Percentiles rank a stretch among this genome's conserved stretches.
Conservation (phyloP, 1,140 invertebrate species). For the Acromyrmex charruanus region DNA sequence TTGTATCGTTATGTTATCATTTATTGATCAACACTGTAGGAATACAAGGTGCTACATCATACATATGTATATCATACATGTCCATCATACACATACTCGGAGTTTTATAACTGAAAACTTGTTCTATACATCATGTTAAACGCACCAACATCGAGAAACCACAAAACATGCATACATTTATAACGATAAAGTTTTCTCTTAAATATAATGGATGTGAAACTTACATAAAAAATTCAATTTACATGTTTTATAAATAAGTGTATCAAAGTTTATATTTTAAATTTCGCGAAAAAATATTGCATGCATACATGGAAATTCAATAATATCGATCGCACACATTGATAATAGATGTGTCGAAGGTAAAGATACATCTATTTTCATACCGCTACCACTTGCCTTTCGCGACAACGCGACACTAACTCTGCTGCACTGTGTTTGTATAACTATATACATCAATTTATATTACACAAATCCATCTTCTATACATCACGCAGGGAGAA, state of each 20-base stretch:
- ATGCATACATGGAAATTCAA: slow-evolving; percentile 39
- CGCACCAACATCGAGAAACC: neutral
- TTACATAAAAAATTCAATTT: neutral
- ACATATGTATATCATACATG: slow-evolving; percentile 9
- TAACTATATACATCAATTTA: slow-evolving; percentile 17
- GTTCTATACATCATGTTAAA: slow-evolving; percentile 19
- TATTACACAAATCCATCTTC: slow-evolving; percentile 28
- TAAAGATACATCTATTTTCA: slow-evolving; percentile 38
- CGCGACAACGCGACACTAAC: slow-evolving; percentile 5
- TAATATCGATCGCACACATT: slow-evolving; percentile 25
- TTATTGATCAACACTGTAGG: slow-evolving; percentile 31
- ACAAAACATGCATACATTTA: slow-evolving; percentile 11
- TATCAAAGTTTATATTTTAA: neutral
- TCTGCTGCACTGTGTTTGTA: slow-evolving; percentile 15
- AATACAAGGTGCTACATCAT: slow-evolving; percentile 38
- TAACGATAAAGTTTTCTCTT: neutral
- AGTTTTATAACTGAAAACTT: slow-evolving; percentile 41
- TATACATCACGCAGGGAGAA: slow-evolving; percentile 6
- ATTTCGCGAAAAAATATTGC: slow-evolving; percentile 28
- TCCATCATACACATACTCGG: neutral
- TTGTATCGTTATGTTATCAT: slow-evolving; percentile 40
- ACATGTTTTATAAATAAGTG: neutral
- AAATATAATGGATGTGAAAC: slow-evolving; percentile 6
- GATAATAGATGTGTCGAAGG: slow-evolving; percentile 17
- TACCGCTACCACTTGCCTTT: neutral